Evolutionary conservation across 2,888 invertebrate species (phyloP).

Genomic region (Isoperla grammatica): DNA sequence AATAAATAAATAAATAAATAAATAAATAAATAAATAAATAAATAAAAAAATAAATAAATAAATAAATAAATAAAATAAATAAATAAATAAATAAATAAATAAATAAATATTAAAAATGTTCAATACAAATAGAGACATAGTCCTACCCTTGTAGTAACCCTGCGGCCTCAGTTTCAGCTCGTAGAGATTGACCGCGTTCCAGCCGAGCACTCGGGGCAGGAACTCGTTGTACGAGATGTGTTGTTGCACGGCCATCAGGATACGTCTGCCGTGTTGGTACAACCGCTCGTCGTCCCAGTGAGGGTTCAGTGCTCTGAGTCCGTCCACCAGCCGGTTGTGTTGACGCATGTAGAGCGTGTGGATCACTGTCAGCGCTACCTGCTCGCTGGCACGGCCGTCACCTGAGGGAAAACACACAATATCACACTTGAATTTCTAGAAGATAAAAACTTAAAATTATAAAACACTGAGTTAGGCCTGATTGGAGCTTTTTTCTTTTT

Average conservation of each 20-base stretch:
- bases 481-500: too few species aligned
- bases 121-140: too few species aligned
- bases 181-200: constrained; percentile 83
- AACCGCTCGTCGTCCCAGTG: constrained; percentile 84
- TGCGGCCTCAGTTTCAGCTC: constrained; percentile 76
- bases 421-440: too few species aligned
- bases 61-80: too few species aligned
- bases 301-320: constrained; percentile 72
- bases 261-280: constrained; percentile 74
- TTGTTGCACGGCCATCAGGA: constrained; percentile 70
- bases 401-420: constrained; percentile 43
- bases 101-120: too few species aligned
- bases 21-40: too few species aligned
- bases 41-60: too few species aligned
- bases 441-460: too few species aligned
- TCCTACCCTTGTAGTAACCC: constrained; percentile 72
- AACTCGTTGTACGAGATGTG: constrained; percentile 85
- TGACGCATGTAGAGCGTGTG: constrained; percentile 86
- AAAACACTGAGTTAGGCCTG: too few species aligned
- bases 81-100: too few species aligned
- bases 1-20: too few species aligned
- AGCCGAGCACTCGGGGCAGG: constrained; percentile 83
- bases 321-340: constrained; percentile 81
- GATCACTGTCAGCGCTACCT: constrained; percentile 81
- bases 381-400: constrained; percentile 88